A percentile compares a stretch with the other conserved stretches of the same genome.
Evolutionary conservation across 2,113 vertebrate genomes (phyloP).

Genomic region (Leptobrachium ailaonicum): DNA sequence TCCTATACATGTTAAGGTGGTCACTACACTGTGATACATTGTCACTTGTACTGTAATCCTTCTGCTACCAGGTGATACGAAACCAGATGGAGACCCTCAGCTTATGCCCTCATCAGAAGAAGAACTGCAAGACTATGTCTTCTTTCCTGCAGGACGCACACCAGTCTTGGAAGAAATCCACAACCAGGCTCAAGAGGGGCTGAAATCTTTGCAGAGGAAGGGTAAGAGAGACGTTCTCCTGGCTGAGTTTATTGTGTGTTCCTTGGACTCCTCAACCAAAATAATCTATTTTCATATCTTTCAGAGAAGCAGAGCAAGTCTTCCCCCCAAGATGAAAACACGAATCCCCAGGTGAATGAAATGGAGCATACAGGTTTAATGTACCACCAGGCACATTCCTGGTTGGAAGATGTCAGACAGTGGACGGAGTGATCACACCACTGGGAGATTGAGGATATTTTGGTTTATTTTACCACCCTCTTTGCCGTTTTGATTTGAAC

Average conservation of each 20-base stretch:
- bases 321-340: conserved; percentile 80
- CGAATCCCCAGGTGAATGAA: conserved; percentile 75
- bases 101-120: conserved; percentile 66
- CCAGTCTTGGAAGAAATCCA: conserved; percentile 89
- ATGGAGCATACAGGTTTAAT: no score
- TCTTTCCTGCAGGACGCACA: conserved; percentile 79
- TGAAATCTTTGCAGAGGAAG: conserved; percentile 87
- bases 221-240: conserved; percentile 63
- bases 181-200: conserved; percentile 84
- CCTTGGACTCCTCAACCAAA: not conserved
- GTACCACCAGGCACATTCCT: no score
- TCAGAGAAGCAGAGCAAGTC: conserved; percentile 75
- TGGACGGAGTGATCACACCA: no score
- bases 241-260: not conserved
- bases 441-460: no score
- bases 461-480: no score
- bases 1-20: no score
- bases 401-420: no score
- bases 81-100: conserved; percentile 65
- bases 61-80: conserved; percentile 63
- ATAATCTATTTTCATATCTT: conserved; percentile 46
- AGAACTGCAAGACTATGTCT: conserved; percentile 84
- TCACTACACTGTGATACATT: no score
- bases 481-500: no score
- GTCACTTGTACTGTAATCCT: no score